phyloP scores from a whole-genome alignment of 2,113 vertebrate genomes.

The Laticauda laticaudata region DNA sequence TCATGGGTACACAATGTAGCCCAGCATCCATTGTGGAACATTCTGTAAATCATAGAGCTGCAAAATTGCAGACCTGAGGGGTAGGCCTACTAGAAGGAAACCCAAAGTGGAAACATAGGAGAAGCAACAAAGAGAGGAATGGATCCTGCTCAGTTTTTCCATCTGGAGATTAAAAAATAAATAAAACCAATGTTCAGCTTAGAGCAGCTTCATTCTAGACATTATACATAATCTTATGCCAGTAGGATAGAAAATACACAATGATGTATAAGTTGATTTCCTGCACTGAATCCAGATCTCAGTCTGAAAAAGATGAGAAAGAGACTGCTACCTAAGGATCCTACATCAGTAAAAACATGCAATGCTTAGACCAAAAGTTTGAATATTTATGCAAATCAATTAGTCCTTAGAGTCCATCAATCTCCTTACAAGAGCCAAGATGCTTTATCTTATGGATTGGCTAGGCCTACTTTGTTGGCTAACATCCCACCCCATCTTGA shows the following conservation, averaged over 20 bases:
- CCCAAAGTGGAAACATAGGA: not conserved
- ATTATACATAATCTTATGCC: not conserved
- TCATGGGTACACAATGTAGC: not conserved
- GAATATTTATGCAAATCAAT: not conserved
- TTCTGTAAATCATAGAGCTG: not conserved
- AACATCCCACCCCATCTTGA: too few species aligned
- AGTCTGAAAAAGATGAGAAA: not conserved
- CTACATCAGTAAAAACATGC: not conserved
- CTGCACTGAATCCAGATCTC: not conserved
- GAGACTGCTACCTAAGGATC: too few species aligned
- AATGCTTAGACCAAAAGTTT: not conserved
- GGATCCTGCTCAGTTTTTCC: not conserved
- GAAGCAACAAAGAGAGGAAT: not conserved
- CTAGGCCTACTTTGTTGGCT: not conserved
- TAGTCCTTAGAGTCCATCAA: not conserved
- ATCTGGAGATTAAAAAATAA: not conserved
- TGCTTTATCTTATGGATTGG: not conserved
- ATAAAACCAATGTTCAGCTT: too few species aligned
- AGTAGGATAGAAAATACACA: not conserved
- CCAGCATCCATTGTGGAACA: not conserved
- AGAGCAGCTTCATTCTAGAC: not conserved
- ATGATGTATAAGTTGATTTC: not conserved
- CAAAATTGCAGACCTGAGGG: not conserved
- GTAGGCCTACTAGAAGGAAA: not conserved
- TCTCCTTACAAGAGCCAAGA: not conserved